A percentile compares a stretch with the other conserved stretches of the same genome.
phyloP scores from a whole-genome alignment of 30 jellyfish, hydroid and myxozoan genomes.

The Pseudorhiza aurosa region DNA sequence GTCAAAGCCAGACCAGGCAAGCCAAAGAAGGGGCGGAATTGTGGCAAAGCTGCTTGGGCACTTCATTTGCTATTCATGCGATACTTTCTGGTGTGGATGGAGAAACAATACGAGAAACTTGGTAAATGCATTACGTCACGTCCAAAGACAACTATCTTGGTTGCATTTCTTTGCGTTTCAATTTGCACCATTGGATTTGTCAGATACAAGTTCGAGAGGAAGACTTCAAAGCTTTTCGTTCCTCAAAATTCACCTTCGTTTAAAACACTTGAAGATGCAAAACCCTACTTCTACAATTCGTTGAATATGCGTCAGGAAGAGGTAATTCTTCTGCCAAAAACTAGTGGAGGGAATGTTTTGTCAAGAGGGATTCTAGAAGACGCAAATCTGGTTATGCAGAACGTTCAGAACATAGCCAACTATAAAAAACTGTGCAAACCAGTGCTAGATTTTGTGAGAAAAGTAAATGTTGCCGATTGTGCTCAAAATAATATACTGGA shows the following conservation, averaged over 20 bases:
- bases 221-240: slow-evolving; percentile 18
- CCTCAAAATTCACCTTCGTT: slow-evolving; percentile 57
- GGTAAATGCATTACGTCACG: slow-evolving; percentile 16
- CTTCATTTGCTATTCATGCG: background rate
- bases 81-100: background rate
- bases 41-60: background rate
- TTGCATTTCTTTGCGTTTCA: slow-evolving; percentile 6
- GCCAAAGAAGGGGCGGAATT: background rate
- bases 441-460: background rate
- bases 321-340: slow-evolving; percentile 30
- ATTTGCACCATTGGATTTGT: slow-evolving; percentile 24
- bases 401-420: background rate
- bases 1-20: too few relatives aligned
- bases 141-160: slow-evolving; percentile 16
- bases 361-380: slow-evolving; percentile 14
- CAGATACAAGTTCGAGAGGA: slow-evolving; percentile 3
- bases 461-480: background rate
- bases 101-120: slow-evolving; percentile 14
- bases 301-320: slow-evolving; percentile 47
- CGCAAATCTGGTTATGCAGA: background rate
- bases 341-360: slow-evolving; percentile 1
- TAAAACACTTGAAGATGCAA: slow-evolving; percentile 33
- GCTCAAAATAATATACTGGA: slow-evolving; percentile 13
- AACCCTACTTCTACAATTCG: slow-evolving; percentile 20
- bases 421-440: slow-evolving; percentile 16